Conservation (phyloP, 2,113 vertebrate species). For the Nibea coibor region DNA sequence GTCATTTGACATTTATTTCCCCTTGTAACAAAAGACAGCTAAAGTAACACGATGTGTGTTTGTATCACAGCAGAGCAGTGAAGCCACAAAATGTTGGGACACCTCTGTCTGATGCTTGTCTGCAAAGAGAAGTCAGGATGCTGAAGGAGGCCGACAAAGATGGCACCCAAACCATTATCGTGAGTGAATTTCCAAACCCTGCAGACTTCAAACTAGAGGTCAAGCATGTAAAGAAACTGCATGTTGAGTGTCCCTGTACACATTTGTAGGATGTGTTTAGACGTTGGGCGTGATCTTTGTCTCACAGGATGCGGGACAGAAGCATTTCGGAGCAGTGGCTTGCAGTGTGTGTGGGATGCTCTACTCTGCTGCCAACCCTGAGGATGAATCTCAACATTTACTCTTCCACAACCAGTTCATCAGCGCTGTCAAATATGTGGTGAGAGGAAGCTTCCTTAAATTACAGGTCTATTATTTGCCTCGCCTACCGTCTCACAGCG, state of each 20-base stretch:
- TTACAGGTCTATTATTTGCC: background rate
- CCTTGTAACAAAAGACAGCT: background rate
- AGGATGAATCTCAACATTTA: slow-evolving; percentile 97
- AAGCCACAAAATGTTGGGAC: slow-evolving; percentile 72
- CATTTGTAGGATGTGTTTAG: background rate
- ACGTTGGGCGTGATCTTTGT: slow-evolving; percentile 2
- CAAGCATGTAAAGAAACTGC: background rate
- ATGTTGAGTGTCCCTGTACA: background rate
- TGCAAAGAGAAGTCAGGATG: slow-evolving; percentile 88
- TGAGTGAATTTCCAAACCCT: slow-evolving; percentile 78
- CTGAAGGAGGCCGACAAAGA: slow-evolving; percentile 89
- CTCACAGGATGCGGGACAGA: slow-evolving; percentile 92
- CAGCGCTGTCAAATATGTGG: slow-evolving; percentile 98
- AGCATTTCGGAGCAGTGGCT: slow-evolving; percentile 94
- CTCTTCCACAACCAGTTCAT: slow-evolving; percentile 99
- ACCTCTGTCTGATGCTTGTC: slow-evolving; percentile 84
- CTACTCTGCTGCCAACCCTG: slow-evolving; percentile 94
- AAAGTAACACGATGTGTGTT: slow-evolving; percentile 41
- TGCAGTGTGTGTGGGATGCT: slow-evolving; percentile 98
- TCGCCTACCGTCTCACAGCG: background rate
- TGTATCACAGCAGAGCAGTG: slow-evolving; percentile 38
- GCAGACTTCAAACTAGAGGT: background rate
- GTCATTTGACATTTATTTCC: slow-evolving; percentile 27
- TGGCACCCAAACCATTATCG: slow-evolving; percentile 88
- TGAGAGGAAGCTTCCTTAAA: slow-evolving; percentile 79